phyloP scores from a whole-genome alignment of 2,888 invertebrate species.

The Spodoptera exigua region DNA sequence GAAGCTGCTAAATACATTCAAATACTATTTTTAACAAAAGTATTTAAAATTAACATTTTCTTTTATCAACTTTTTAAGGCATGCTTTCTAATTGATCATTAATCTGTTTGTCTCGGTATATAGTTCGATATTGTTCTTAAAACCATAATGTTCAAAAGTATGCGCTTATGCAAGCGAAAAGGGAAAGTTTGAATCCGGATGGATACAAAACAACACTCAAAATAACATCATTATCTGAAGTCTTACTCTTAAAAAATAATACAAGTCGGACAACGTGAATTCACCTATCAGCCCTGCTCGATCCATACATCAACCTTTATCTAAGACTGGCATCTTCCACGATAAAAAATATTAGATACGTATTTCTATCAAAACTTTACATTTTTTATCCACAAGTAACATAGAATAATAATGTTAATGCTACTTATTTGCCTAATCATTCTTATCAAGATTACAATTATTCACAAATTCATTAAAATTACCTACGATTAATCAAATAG shows the following conservation, averaged over 20 bases:
- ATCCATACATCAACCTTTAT: slow-evolving; percentile 74
- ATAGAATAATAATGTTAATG: slow-evolving; percentile 29
- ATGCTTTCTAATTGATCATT: too few relatives aligned
- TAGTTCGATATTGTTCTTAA: slow-evolving; percentile 3
- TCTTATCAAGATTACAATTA: slow-evolving; percentile 21
- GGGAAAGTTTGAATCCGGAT: slow-evolving; percentile 8
- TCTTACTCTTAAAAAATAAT: slow-evolving; percentile 55
- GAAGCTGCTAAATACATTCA: too few relatives aligned
- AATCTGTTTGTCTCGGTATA: too few relatives aligned
- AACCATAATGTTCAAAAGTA: slow-evolving; percentile 15
- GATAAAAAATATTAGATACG: slow-evolving; percentile 58
- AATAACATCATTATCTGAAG: slow-evolving; percentile 38
- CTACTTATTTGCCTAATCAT: slow-evolving; percentile 33
- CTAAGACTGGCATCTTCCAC: slow-evolving; percentile 65
- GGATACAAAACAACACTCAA: slow-evolving; percentile 29
- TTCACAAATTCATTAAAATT: slow-evolving; percentile 21
- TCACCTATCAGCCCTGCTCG: slow-evolving; percentile 60
- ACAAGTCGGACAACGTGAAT: slow-evolving; percentile 51
- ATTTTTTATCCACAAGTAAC: slow-evolving; percentile 28
- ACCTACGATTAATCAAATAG: slow-evolving; percentile 17
- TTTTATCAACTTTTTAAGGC: too few relatives aligned
- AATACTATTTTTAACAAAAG: too few relatives aligned
- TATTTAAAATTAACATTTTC: too few relatives aligned
- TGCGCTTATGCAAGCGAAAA: background rate
- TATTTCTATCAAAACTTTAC: slow-evolving; percentile 25